A percentile compares a stretch with the other conserved stretches of the same genome.
phyloP scores from a whole-genome alignment of 35 echinoderm and acorn worm genomes.

The Ophiothrix spiculata region DNA sequence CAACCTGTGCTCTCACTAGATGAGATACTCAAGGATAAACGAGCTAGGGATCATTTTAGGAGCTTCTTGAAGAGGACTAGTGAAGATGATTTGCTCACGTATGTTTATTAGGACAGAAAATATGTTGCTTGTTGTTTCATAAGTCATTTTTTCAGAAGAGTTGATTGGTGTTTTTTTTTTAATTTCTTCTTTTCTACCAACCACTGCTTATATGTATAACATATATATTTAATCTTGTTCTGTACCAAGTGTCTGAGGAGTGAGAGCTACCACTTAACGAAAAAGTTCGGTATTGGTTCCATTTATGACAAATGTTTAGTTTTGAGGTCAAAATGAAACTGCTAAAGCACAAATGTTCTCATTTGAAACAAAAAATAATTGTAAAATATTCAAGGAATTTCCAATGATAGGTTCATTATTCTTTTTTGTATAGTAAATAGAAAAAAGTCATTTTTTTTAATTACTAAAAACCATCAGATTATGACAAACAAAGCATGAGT shows the following conservation, averaged over 20 bases:
- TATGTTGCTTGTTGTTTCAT: too few species aligned
- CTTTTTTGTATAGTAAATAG: too few species aligned
- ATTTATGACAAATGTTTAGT: too few species aligned
- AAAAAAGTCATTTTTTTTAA: too few species aligned
- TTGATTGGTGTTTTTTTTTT: too few species aligned
- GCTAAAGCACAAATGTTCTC: neutral
- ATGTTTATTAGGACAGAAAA: neutral
- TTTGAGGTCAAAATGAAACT: neutral
- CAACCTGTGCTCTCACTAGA: conserved; percentile 48
- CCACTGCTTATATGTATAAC: neutral
- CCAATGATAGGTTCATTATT: too few species aligned
- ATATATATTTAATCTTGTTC: neutral
- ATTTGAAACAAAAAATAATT: neutral
- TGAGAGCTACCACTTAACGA: neutral
- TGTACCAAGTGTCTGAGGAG: neutral
- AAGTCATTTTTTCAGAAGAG: too few species aligned
- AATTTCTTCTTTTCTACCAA: too few species aligned
- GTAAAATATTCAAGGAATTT: neutral
- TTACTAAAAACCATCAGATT: neutral
- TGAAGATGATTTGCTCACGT: conserved; percentile 69
- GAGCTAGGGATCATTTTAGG: conserved; percentile 39
- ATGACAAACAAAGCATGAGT: neutral
- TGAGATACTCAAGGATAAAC: conserved; percentile 59
- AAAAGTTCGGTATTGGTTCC: too few species aligned
- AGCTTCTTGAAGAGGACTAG: conserved; percentile 58